Evolutionary conservation across 2,113 vertebrate species (phyloP), one percentile per base, ranked within the genome.

Genomic region (Coptodon bakossiorum): DNA sequence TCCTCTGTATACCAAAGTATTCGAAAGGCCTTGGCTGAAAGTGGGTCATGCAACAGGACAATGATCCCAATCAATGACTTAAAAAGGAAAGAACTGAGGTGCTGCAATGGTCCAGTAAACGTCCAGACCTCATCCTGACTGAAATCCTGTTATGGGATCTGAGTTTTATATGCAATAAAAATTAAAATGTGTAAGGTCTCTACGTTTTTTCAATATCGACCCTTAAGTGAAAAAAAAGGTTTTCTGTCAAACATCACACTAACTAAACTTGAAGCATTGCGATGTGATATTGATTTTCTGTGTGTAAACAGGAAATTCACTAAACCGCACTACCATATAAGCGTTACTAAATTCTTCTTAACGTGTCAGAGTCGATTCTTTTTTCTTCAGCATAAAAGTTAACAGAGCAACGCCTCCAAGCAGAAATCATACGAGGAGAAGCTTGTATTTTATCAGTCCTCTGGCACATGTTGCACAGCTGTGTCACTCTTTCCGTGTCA

Each of bases 401-500:
- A 90, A 84, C 78, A 36, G 57, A 82, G 88, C 34, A 22, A 57
- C 31, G 63, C 56, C 80, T 86, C 80, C 61, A 73, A 87, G 91
- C 90, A 92, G 88, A 78, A 78, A 78, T 78, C 71, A 8, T 1
- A 78, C 3, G 80, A 91, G 91, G 88, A 92, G 63, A 80, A 8
- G 48, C 34, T 80, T 52, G 82, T 87, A 82, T 88, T 94, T 91
- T 95, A 94, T 96, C 95, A 92, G 89, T 83, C 84, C 83, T 91
- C 86, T 96, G 95, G 94, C 92, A 90, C 86, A 73, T 86, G 79
- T 90, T 81, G 86, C 89, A 89, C 85, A 73, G 84, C 52, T 52
- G 63, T 94, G 94, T 96, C 95, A 95, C 90, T 95, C 89, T 96
- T 96, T 96, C 94, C 95, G 91, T 93, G 95, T 95, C 93, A 93